phyloP scores from a whole-genome alignment of 1,140 invertebrate genomes.

The Gyrodactylus salaris region DNA sequence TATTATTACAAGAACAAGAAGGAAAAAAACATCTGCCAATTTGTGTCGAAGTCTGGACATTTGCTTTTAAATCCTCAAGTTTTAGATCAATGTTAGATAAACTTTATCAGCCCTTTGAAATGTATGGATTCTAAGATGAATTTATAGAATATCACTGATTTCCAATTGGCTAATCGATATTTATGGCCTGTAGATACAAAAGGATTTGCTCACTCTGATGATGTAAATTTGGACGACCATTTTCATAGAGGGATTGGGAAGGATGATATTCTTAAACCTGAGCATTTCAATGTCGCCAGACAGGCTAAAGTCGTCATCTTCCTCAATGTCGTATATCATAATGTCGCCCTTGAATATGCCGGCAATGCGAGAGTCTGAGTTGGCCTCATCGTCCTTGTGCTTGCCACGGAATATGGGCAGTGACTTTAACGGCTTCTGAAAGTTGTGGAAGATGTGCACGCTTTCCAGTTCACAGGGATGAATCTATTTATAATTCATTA shows the following conservation, averaged over 20 bases:
- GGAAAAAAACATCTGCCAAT: too few relatives aligned
- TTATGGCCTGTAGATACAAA: too few relatives aligned
- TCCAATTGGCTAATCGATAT: too few relatives aligned
- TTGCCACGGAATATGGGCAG: slow-evolving; percentile 2
- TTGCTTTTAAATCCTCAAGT: too few relatives aligned
- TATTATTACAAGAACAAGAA: too few relatives aligned
- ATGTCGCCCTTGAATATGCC: slow-evolving; percentile 1
- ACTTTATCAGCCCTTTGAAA: too few relatives aligned
- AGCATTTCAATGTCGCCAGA: background rate
- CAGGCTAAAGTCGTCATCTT: background rate
- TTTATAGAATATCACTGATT: too few relatives aligned
- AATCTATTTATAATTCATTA: too few relatives aligned
- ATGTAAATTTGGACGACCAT: background rate
- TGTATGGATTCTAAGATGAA: too few relatives aligned
- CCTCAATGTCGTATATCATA: background rate
- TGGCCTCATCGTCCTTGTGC: background rate
- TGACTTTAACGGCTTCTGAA: background rate
- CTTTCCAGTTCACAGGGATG: background rate
- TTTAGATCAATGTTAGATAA: too few relatives aligned
- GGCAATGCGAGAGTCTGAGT: background rate
- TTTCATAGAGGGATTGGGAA: background rate
- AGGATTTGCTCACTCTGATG: background rate
- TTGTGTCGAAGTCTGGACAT: too few relatives aligned
- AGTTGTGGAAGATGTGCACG: background rate
- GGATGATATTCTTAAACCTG: background rate